phyloP scores from a whole-genome alignment of 1,140 invertebrate species.

The Anadara kagoshimensis region DNA sequence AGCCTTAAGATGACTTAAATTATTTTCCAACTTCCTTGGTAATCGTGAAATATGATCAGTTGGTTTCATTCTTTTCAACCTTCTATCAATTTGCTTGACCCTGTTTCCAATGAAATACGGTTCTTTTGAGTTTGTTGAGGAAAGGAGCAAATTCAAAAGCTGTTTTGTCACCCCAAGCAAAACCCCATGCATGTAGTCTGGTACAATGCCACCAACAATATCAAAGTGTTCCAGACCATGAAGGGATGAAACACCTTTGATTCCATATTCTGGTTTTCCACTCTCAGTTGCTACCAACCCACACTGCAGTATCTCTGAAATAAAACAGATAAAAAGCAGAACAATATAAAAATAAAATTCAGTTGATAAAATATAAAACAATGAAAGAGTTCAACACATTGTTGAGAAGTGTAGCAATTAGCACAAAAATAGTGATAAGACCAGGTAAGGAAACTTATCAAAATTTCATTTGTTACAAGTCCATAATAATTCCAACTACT shows the following conservation, averaged over 20 bases:
- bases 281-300: not conserved
- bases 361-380: no score
- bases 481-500: not conserved
- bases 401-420: no score
- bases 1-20: constrained; percentile 31
- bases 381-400: no score
- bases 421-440: no score
- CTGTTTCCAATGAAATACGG: constrained; percentile 20
- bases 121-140: constrained; percentile 10
- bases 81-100: constrained; percentile 6
- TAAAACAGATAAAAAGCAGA: no score
- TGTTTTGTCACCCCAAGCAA: constrained; percentile 22
- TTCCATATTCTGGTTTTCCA: not conserved
- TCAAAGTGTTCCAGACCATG: constrained; percentile 25
- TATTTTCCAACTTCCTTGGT: constrained; percentile 19
- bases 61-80: constrained; percentile 24
- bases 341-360: no score
- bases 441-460: not conserved
- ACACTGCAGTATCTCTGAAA: not conserved
- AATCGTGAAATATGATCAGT: constrained; percentile 19
- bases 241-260: constrained; percentile 9
- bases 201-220: constrained; percentile 22
- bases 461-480: constrained; percentile 5
- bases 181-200: constrained; percentile 28
- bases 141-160: constrained; percentile 5